These are phyloP conservation scores for Ciconia maguari DNA, from an alignment of 2,113 vertebrate species.

Conservation along the genomic window DNA sequence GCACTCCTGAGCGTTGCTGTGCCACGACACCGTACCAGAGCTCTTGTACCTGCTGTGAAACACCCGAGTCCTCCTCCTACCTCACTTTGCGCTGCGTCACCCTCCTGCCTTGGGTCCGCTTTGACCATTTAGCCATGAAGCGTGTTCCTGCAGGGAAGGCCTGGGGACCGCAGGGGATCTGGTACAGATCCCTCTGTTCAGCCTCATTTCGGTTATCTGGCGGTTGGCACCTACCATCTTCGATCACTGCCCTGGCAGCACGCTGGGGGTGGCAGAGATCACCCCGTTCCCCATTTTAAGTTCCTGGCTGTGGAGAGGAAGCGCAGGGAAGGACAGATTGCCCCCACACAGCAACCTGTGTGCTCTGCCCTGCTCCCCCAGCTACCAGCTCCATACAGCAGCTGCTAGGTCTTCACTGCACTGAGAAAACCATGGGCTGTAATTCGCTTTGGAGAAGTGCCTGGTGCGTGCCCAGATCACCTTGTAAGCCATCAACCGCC, in stretches of 20 bases:
- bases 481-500: background rate
- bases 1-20: rapidly evolving
- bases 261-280: background rate
- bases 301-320: rapidly evolving
- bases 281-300: background rate
- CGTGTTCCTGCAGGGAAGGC: background rate
- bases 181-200: background rate
- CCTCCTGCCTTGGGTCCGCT: background rate
- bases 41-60: background rate
- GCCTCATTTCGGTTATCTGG: rapidly evolving
- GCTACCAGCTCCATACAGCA: background rate
- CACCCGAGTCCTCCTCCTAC: background rate
- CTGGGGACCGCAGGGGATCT: background rate
- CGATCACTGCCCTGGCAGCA: background rate
- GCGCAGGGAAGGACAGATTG: rapidly evolving
- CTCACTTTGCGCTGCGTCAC: background rate
- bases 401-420: background rate
- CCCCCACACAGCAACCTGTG: rapidly evolving
- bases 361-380: background rate
- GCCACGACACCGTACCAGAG: rapidly evolving
- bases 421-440: background rate
- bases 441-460: background rate
- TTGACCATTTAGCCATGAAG: rapidly evolving
- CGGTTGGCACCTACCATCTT: background rate
- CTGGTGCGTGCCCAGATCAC: rapidly evolving